These are phyloP conservation scores for Dryocosmus kuriphilus DNA, from an alignment of 2,888 invertebrate genomes.

Conservation along the genomic window DNA sequence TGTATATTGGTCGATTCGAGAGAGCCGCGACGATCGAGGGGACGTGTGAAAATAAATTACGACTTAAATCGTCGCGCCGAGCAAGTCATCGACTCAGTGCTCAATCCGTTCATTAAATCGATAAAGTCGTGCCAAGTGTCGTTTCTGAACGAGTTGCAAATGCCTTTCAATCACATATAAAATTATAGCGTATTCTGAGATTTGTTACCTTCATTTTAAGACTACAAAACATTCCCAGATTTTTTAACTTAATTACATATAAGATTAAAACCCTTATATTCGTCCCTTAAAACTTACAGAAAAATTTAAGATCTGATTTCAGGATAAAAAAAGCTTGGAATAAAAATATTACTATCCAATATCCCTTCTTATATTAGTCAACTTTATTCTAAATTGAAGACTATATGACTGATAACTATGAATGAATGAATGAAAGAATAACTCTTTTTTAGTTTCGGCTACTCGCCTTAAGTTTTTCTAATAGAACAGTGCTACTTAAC, in stretches of 20 bases:
- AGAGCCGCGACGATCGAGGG: constrained; percentile 11
- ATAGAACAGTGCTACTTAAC: neutral
- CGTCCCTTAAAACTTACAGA: no score
- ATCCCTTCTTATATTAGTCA: no score
- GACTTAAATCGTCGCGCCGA: constrained; percentile 17
- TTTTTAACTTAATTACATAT: no score
- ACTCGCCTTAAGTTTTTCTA: neutral
- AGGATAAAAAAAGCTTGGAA: no score
- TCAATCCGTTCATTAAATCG: constrained; percentile 7
- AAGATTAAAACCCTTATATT: no score
- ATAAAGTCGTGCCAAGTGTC: constrained; percentile 2
- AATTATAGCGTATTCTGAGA: neutral
- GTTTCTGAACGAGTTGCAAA: constrained; percentile 9
- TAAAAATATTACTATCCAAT: no score
- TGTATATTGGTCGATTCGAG: constrained; percentile 4
- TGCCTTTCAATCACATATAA: neutral
- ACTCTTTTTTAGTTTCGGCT: neutral
- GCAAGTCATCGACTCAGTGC: neutral
- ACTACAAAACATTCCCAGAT: neutral
- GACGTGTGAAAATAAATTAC: constrained; percentile 39
- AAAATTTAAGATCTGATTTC: no score
- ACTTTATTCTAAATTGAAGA: no score
- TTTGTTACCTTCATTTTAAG: neutral
- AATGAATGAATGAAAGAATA: no score
- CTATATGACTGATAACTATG: no score